These are phyloP conservation scores for Hermaeophaga mercurialis DNA, from an alignment of 2,888 invertebrate species.

Conservation along the genomic window DNA sequence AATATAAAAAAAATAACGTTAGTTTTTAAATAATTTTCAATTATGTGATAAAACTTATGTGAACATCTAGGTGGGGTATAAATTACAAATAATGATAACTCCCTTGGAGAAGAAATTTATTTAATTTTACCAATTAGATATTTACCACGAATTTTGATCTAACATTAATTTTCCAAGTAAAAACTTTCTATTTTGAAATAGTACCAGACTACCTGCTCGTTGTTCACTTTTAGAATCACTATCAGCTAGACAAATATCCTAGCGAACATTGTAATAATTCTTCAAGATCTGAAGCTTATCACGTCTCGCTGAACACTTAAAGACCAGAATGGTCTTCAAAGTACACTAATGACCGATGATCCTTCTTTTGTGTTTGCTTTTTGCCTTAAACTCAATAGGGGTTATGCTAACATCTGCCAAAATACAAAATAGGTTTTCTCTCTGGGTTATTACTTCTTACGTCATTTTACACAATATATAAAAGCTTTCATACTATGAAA, in stretches of 20 bases:
- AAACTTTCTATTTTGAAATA: background rate
- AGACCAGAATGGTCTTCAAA: slow-evolving; percentile 10
- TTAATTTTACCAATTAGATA: too few relatives aligned
- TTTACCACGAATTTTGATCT: too few relatives aligned
- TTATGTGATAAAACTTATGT: too few relatives aligned
- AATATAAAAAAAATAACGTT: too few relatives aligned
- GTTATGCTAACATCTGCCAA: slow-evolving; percentile 21
- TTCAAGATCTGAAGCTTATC: background rate
- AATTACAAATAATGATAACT: too few relatives aligned
- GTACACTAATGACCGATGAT: slow-evolving; percentile 22
- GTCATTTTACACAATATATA: slow-evolving; percentile 15
- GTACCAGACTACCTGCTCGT: background rate
- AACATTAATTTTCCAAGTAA: background rate
- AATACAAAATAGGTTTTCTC: slow-evolving; percentile 12
- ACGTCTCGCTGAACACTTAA: slow-evolving; percentile 8
- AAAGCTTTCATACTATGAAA: slow-evolving; percentile 3
- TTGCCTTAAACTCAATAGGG: slow-evolving; percentile 10
- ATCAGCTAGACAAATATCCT: background rate
- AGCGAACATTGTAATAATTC: background rate
- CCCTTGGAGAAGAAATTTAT: too few relatives aligned
- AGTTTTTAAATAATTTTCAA: too few relatives aligned
- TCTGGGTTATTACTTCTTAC: slow-evolving; percentile 10
- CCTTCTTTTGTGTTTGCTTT: slow-evolving; percentile 13
- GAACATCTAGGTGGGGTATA: too few relatives aligned
- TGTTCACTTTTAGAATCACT: background rate